These are phyloP conservation scores for Chromoteleia sp. DNA, from an alignment of 2,888 invertebrate genomes.

Conservation along the genomic window DNA sequence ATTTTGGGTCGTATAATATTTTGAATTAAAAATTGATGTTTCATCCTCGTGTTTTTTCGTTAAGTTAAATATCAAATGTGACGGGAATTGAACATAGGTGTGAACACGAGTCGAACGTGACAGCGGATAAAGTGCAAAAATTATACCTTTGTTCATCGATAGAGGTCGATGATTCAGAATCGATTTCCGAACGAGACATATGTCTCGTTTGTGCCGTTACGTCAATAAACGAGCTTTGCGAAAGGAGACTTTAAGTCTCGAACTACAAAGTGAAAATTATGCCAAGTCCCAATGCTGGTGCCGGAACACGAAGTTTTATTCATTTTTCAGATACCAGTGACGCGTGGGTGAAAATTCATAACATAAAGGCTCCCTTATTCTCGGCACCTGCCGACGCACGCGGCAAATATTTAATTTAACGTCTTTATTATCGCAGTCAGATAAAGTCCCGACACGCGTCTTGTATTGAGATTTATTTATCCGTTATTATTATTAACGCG, in stretches of 20 bases:
- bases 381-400: slow-evolving; percentile 76
- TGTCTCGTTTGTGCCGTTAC: slow-evolving; percentile 67
- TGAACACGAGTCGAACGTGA: slow-evolving; percentile 66
- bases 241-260: slow-evolving; percentile 61
- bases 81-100: slow-evolving; percentile 23
- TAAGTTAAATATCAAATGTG: slow-evolving; percentile 33
- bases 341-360: slow-evolving; percentile 76
- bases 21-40: no score
- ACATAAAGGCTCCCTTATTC: slow-evolving; percentile 76
- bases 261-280: slow-evolving; percentile 74
- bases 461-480: neutral
- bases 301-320: slow-evolving; percentile 76
- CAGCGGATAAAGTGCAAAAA: slow-evolving; percentile 64
- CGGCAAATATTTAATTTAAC: slow-evolving; percentile 73
- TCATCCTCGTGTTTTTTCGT: slow-evolving; percentile 4
- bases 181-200: slow-evolving; percentile 59
- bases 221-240: slow-evolving; percentile 64
- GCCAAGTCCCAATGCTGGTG: slow-evolving; percentile 75
- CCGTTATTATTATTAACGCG: neutral
- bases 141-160: slow-evolving; percentile 11
- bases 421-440: slow-evolving; percentile 72
- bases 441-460: slow-evolving; percentile 12
- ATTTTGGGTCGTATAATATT: no score
- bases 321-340: slow-evolving; percentile 69
- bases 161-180: slow-evolving; percentile 43